phyloP scores from a whole-genome alignment of 2,797 vertebrate genomes.

The Pangasius sanitwongsei region DNA sequence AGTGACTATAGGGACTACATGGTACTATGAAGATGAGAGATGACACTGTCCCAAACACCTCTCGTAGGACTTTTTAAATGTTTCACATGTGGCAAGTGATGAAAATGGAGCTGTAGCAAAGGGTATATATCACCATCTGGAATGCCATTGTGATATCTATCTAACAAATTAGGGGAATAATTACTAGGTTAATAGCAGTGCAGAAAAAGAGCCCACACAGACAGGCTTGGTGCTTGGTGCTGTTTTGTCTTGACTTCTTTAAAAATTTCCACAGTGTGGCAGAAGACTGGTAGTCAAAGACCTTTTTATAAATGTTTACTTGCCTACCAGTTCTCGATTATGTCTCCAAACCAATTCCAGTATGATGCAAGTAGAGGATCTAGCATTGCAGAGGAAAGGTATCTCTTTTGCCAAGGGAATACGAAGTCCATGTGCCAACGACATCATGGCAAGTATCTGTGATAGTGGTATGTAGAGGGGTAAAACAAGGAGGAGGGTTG shows the following conservation, averaged over 20 bases:
- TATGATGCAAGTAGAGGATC: neutral
- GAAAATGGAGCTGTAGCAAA: neutral
- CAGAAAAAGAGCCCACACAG: slow-evolving; percentile 11
- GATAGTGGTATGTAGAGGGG: neutral
- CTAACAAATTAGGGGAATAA: neutral
- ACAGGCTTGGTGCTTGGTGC: neutral
- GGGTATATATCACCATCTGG: neutral
- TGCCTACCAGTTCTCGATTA: neutral
- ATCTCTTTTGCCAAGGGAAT: neutral
- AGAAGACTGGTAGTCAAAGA: slow-evolving; percentile 1
- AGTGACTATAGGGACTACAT: neutral
- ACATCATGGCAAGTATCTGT: slow-evolving; percentile 22
- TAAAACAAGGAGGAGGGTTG: slow-evolving; percentile 23
- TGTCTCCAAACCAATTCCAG: neutral
- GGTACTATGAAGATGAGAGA: neutral
- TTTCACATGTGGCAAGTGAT: neutral
- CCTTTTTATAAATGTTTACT: neutral
- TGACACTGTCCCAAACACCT: neutral
- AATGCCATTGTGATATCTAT: neutral
- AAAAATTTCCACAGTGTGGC: slow-evolving; percentile 25
- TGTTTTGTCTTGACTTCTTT: neutral
- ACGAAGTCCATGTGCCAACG: slow-evolving; percentile 34
- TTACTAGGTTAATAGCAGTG: neutral
- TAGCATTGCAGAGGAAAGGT: slow-evolving; percentile 1
- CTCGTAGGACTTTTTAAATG: neutral